Conservation (phyloP, 2,797 vertebrate species). For the Cossypha dichroa region DNA sequence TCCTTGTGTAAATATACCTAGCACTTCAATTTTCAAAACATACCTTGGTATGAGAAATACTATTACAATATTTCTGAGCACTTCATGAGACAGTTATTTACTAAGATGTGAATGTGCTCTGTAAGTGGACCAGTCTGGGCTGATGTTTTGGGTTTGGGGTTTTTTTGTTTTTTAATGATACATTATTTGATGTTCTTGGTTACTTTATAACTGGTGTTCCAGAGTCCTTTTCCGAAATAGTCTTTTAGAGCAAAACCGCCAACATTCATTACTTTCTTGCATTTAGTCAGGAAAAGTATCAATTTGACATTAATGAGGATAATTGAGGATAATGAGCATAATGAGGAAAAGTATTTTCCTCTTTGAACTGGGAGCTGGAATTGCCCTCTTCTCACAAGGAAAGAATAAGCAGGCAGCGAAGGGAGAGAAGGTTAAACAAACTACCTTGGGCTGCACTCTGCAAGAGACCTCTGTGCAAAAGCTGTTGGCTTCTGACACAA, state of each 20-base stretch:
- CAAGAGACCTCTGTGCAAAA: background rate
- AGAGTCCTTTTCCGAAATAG: background rate
- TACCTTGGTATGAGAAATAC: background rate
- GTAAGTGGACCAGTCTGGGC: background rate
- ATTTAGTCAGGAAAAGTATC: constrained; percentile 31
- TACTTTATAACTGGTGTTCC: background rate
- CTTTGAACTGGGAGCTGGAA: constrained; percentile 4
- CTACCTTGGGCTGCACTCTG: background rate
- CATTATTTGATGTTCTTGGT: background rate
- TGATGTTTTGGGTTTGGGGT: background rate
- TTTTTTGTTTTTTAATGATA: background rate
- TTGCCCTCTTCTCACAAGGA: background rate
- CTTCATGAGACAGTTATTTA: background rate
- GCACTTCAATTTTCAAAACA: background rate
- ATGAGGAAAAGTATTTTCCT: constrained; percentile 50
- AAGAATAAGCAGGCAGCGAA: background rate
- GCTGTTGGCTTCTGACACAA: background rate
- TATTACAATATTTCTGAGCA: background rate
- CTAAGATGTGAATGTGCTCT: background rate
- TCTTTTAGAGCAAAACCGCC: background rate
- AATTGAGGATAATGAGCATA: constrained; percentile 55
- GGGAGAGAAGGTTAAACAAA: background rate
- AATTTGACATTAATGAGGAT: constrained; percentile 55
- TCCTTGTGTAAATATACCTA: background rate
- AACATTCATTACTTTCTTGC: background rate